Conservation (phyloP, 2,888 invertebrate genomes). For the Mylabris sibirica region DNA sequence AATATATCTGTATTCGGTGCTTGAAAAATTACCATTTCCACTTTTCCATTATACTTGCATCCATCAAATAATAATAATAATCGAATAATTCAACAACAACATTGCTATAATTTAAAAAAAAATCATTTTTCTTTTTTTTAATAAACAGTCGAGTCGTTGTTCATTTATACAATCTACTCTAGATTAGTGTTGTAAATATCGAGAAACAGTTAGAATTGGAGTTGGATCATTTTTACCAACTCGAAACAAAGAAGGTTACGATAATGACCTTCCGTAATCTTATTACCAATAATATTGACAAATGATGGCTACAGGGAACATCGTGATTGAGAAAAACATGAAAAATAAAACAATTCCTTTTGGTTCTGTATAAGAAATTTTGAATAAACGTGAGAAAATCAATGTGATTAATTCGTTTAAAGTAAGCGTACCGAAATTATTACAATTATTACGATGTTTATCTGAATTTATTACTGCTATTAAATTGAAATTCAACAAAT, state of each 20-base stretch:
- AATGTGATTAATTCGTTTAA: background rate
- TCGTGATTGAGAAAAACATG: background rate
- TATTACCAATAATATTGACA: background rate
- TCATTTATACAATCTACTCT: background rate
- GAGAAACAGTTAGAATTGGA: constrained; percentile 14
- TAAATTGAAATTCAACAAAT: too few relatives aligned
- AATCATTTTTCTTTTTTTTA: too few relatives aligned
- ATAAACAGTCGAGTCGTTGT: background rate
- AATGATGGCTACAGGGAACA: background rate
- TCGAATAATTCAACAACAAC: background rate
- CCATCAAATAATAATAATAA: background rate
- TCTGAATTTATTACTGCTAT: too few relatives aligned
- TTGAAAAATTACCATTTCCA: constrained; percentile 11
- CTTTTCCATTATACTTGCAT: background rate
- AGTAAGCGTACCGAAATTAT: background rate
- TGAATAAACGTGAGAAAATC: background rate
- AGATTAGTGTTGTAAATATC: background rate
- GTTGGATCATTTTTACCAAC: constrained; percentile 9
- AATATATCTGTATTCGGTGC: background rate
- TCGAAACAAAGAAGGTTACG: constrained; percentile 1
- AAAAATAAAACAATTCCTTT: background rate
- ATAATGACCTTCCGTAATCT: constrained; percentile 9
- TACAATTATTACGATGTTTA: too few relatives aligned
- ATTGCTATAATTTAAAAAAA: background rate
- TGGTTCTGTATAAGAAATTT: background rate